Conservation (phyloP, 2,888 invertebrate genomes). For the Molorchus minor region DNA sequence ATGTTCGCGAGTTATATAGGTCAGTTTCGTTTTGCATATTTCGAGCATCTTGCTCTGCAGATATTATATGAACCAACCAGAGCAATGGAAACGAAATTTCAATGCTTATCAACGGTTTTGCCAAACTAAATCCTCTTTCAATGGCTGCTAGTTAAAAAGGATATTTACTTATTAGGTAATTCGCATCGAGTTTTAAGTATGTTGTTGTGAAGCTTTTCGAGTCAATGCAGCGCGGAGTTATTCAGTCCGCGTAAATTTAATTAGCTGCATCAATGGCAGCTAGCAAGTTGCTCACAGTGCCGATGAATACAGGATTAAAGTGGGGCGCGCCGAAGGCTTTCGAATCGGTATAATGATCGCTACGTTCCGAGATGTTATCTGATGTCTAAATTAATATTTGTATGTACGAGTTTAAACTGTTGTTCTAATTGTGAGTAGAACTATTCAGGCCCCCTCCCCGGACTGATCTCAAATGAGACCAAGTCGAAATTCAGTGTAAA, state of each 20-base stretch:
- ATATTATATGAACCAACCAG: background rate
- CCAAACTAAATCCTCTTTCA: background rate
- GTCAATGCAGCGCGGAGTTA: too few relatives aligned
- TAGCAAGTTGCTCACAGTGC: background rate
- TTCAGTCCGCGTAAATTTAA: conserved; percentile 1
- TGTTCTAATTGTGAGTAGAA: too few relatives aligned
- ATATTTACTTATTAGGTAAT: conserved; percentile 1
- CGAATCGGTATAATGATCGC: background rate
- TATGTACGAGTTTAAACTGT: too few relatives aligned
- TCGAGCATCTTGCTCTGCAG: background rate
- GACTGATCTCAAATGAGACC: too few relatives aligned
- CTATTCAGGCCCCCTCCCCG: too few relatives aligned
- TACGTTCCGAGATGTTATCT: background rate
- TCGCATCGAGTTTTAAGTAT: background rate
- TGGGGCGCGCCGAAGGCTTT: background rate
- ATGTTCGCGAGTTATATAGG: too few relatives aligned
- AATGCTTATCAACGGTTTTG: background rate
- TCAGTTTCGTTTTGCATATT: too few relatives aligned
- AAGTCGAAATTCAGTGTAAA: too few relatives aligned
- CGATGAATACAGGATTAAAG: conserved; percentile 1
- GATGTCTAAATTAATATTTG: background rate
- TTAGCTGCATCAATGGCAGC: background rate
- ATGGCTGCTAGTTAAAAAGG: background rate
- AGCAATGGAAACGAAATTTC: conserved; percentile 1
- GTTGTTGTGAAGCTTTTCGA: background rate